Evolutionary conservation across 2,888 invertebrate species (phyloP), one percentile per base, ranked within the genome.

Genomic region (Uropetala carovei): DNA sequence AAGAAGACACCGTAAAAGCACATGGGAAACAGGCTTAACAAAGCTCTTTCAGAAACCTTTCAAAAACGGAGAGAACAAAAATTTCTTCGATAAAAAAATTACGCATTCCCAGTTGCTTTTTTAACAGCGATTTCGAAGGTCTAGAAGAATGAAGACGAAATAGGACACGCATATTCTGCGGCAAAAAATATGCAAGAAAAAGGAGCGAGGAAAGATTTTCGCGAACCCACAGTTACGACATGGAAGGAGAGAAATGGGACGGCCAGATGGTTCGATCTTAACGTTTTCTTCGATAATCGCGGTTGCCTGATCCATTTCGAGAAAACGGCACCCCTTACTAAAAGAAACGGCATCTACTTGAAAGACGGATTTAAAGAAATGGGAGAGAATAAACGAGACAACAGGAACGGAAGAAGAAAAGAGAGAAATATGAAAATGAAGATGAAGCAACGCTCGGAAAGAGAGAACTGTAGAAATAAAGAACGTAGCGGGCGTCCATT

Each of bases 191-290:
- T 11, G 68, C 7, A 13, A 75, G 75, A 13, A 9, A 75, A 10
- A 11, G 13, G 75, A 75, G 27, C 5, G 75, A 8, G 22, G 22
- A 9, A 75, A 75, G 22, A 75, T 3, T 75, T 9, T 43, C 43
- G 75, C 5, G 10, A 27, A 22, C 75, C 27, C 13, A 13, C 13
- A 22, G 75, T 75, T 75, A 75, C 75, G 75, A 75, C 75, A 75
- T 14, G 75, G 22, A 27, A 75, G 13, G 27, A 27, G 27, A 1
- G 75, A 27, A 27, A 27, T 27, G 13, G 27, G 75, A 22, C 11
- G 75, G 22, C 75, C 13, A 75, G 22, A 27, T 75, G 75, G 75
- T 75, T 75, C 75, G 22, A 75, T 75, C 75, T 75, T 75, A 75
- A 75, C 75, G 75, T 75, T 75, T 75, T 27, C 11, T 14, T 75